Evolutionary conservation across 2,888 invertebrate species (phyloP), one percentile per base, ranked within the genome.

Genomic region (Netelia fuscicornis): DNA sequence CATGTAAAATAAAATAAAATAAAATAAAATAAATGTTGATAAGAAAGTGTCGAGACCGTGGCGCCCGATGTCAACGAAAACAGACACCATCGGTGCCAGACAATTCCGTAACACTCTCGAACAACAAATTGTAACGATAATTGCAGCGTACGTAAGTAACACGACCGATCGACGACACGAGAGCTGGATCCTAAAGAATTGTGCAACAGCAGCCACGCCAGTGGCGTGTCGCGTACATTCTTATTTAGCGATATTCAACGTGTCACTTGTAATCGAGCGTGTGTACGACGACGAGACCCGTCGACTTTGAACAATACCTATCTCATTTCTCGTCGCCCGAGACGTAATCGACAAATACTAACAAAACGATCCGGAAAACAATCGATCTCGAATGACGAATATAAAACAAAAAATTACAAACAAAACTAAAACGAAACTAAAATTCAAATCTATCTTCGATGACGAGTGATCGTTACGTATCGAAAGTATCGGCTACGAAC

Each of bases 91-190:
- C 52, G n/a, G 11, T 11, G 1, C 11, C 25, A n/a, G 52, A 75
- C 52, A 48, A 5, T 48, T 9, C 25, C 42, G 30, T 17, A 30
- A 20, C 23, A 11, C 37, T 37, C 37, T 44, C 48, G 56, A 58
- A n/a, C 79, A 83, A 75, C 79, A 80, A 83, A 79, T 79, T 83
- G 75, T 75, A 37, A 71, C 70, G 70, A 75, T 75, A 71, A 82
- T 82, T 82, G 71, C 67, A 20, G 67, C 71, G 76, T 71, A 71
- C 72, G 20, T 56, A 25, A 48, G 56, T 37, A 37, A 60, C 64
- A 75, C 71, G 79, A 75, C 68, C 75, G 79, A 78, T 75, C 70
- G 74, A 30, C 44, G 17, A 30, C 65, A 52, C 52, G 58, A 10
- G 48, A 48, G 10, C 13, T 13, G 48, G 78, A 71, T 70, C 78